These are phyloP conservation scores for Cygnus olor DNA, from an alignment of 2,797 vertebrate genomes.

Conservation along the genomic window DNA sequence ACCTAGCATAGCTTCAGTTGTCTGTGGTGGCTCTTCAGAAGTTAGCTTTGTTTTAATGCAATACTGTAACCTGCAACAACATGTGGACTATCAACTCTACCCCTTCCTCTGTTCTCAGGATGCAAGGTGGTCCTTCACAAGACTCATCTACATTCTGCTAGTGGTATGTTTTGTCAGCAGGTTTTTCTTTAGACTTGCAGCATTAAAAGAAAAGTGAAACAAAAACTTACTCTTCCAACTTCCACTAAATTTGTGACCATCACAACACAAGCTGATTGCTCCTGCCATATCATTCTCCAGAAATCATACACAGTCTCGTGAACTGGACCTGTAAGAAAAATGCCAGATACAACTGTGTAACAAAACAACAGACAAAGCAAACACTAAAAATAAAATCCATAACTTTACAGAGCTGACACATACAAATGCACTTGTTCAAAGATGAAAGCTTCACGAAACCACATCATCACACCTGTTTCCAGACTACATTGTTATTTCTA, in stretches of 20 bases:
- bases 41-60: neutral
- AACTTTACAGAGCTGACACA: neutral
- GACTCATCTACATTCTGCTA: neutral
- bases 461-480: neutral
- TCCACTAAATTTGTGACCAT: constrained; percentile 99
- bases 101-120: neutral
- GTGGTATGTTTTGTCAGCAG: neutral
- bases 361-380: neutral
- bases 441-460: constrained; percentile 35
- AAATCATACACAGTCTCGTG: constrained; percentile 99
- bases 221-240: constrained; percentile 92
- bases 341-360: neutral
- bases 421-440: neutral
- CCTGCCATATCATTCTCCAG: constrained; percentile 99
- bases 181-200: neutral
- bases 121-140: neutral
- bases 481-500: neutral
- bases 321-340: constrained; percentile 88
- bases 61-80: neutral
- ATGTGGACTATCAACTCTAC: neutral
- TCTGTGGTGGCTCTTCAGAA: neutral
- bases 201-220: neutral
- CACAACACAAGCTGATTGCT: constrained; percentile 96
- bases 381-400: constrained; percentile 7
- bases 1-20: neutral